A percentile compares a stretch with the other conserved stretches of the same genome.
Evolutionary conservation across 2,797 vertebrate species (phyloP).

Genomic region (Macropodus opercularis): DNA sequence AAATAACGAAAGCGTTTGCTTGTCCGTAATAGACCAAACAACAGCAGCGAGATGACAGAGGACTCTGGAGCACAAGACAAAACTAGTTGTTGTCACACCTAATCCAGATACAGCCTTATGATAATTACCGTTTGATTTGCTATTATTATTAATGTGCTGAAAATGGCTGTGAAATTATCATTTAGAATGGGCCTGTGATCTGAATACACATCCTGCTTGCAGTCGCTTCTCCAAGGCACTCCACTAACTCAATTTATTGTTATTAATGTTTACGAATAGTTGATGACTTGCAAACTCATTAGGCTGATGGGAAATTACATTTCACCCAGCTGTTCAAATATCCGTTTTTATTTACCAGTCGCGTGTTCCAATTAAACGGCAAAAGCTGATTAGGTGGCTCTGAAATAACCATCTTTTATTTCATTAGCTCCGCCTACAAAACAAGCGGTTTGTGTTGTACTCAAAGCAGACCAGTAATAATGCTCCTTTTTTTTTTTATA

Average conservation of each 20-base stretch:
- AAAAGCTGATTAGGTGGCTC: slow-evolving; percentile 73
- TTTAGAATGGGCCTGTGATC: slow-evolving; percentile 73
- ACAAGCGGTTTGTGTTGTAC: slow-evolving; percentile 25
- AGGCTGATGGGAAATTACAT: slow-evolving; percentile 80
- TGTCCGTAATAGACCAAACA: slow-evolving; percentile 44
- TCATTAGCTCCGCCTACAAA: slow-evolving; percentile 43
- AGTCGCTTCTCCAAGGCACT: slow-evolving; percentile 68
- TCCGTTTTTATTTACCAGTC: slow-evolving; percentile 75
- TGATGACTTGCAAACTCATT: slow-evolving; percentile 79
- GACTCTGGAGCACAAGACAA: slow-evolving; percentile 67
- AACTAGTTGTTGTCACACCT: slow-evolving; percentile 64
- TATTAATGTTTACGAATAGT: slow-evolving; percentile 83
- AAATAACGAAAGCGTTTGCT: slow-evolving; percentile 48
- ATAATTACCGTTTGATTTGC: slow-evolving; percentile 78
- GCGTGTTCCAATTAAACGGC: slow-evolving; percentile 76
- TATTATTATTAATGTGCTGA: slow-evolving; percentile 76
- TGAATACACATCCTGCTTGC: slow-evolving; percentile 62
- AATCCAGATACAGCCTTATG: slow-evolving; percentile 66
- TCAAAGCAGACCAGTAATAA: slow-evolving; percentile 22
- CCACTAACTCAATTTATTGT: slow-evolving; percentile 82
- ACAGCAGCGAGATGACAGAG: slow-evolving; percentile 55
- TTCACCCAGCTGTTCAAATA: slow-evolving; percentile 79
- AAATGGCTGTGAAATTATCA: slow-evolving; percentile 81
- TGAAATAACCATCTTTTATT: slow-evolving; percentile 64
- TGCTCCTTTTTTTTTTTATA: slow-evolving; percentile 10